These are phyloP conservation scores for Stenopsyche tienmushanensis DNA, from an alignment of 1,140 invertebrate species.

Conservation along the genomic window DNA sequence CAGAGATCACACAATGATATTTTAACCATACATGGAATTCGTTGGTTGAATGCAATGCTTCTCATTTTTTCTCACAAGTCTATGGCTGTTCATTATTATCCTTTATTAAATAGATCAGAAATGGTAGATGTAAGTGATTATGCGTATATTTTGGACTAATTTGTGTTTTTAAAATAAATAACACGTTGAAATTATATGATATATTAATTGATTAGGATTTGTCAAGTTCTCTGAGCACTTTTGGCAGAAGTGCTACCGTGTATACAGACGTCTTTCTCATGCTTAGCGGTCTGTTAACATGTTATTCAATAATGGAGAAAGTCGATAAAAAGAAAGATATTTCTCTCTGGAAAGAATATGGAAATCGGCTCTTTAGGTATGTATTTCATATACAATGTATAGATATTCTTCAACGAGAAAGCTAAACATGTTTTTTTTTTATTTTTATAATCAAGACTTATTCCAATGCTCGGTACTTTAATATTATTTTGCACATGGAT, in stretches of 20 bases:
- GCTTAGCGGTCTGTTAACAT: slow-evolving; percentile 63
- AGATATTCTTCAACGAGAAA: too few relatives aligned
- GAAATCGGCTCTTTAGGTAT: slow-evolving; percentile 61
- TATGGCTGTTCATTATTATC: slow-evolving; percentile 65
- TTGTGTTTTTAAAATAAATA: background rate
- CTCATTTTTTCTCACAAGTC: slow-evolving; percentile 65
- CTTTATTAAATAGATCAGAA: slow-evolving; percentile 62
- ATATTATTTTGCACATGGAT: slow-evolving; percentile 67
- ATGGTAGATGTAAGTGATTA: slow-evolving; percentile 59
- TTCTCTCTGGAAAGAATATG: slow-evolving; percentile 61
- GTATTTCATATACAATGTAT: too few relatives aligned
- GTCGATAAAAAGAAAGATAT: slow-evolving; percentile 58
- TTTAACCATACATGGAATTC: slow-evolving; percentile 60
- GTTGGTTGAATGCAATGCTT: slow-evolving; percentile 63
- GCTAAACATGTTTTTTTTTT: slow-evolving; percentile 15
- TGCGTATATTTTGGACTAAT: slow-evolving; percentile 11
- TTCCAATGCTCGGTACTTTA: slow-evolving; percentile 62
- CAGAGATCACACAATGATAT: slow-evolving; percentile 58
- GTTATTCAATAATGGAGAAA: slow-evolving; percentile 61
- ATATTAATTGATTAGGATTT: slow-evolving; percentile 50
- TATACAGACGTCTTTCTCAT: slow-evolving; percentile 70
- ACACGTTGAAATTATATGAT: slow-evolving; percentile 1
- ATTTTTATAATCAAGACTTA: slow-evolving; percentile 57
- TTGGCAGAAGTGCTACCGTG: slow-evolving; percentile 63
- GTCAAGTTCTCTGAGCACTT: slow-evolving; percentile 62